Conservation (phyloP, 2,888 invertebrate genomes). For the Scaptomyza flava region DNA sequence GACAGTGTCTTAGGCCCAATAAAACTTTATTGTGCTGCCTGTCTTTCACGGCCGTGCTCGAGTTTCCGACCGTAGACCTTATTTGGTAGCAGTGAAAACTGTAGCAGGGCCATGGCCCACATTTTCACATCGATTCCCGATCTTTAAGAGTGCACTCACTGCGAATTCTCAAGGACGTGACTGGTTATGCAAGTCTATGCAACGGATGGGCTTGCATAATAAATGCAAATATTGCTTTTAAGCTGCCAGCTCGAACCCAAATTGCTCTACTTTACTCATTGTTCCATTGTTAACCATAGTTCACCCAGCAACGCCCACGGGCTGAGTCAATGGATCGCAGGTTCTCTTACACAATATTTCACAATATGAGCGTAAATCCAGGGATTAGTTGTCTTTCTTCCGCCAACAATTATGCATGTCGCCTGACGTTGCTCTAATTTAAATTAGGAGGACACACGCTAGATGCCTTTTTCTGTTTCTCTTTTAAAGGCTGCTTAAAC, state of each 20-base stretch:
- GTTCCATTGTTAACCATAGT: constrained; percentile 60
- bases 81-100: constrained; percentile 74
- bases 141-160: constrained; percentile 6
- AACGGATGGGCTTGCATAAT: constrained; percentile 74
- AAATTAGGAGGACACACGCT: constrained; percentile 46
- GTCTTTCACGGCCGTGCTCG: constrained; percentile 57
- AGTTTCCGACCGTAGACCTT: constrained; percentile 67
- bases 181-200: constrained; percentile 77
- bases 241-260: constrained; percentile 54
- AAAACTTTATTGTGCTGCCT: constrained; percentile 71
- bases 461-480: neutral
- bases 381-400: constrained; percentile 64
- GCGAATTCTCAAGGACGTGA: constrained; percentile 48
- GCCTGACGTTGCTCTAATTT: constrained; percentile 72
- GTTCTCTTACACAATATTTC: constrained; percentile 73
- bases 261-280: constrained; percentile 71
- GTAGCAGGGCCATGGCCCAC: constrained; percentile 52
- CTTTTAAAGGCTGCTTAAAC: constrained; percentile 45
- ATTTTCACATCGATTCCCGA: constrained; percentile 13
- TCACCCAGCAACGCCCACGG: constrained; percentile 66
- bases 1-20: constrained; percentile 52
- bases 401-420: constrained; percentile 54
- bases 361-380: constrained; percentile 66
- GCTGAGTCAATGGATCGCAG: constrained; percentile 52
- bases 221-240: constrained; percentile 60